Percentiles rank a stretch among this genome's conserved stretches.
Evolutionary conservation across 2,888 invertebrate species (phyloP).

Genomic region (Apocheima hispidaria): DNA sequence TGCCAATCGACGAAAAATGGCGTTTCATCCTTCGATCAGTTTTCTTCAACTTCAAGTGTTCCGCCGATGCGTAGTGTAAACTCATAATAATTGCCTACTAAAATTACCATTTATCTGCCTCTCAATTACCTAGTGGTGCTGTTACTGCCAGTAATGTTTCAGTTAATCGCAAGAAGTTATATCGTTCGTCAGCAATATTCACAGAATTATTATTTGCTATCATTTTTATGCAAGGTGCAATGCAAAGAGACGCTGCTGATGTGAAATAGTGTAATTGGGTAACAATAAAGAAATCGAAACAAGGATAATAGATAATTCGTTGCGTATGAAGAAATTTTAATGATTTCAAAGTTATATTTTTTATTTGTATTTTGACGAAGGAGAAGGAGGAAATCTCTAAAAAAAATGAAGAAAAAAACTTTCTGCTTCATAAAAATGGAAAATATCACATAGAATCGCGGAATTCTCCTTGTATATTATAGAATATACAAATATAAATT

Average conservation of each 20-base stretch:
- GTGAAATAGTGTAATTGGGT: too few species aligned
- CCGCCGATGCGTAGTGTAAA: not conserved
- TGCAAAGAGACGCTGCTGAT: not conserved
- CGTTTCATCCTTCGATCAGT: not conserved
- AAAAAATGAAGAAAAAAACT: too few species aligned
- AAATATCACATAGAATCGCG: too few species aligned
- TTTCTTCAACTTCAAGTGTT: not conserved
- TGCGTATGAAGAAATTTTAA: too few species aligned
- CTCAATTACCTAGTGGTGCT: not conserved
- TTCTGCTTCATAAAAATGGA: too few species aligned
- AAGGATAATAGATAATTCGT: too few species aligned
- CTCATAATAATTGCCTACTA: not conserved
- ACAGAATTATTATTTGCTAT: slow-evolving; percentile 27
- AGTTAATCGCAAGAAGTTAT: not conserved
- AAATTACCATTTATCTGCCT: not conserved
- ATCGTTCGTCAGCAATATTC: not conserved
- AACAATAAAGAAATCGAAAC: too few species aligned
- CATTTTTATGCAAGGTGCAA: slow-evolving; percentile 34
- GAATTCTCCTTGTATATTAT: too few species aligned
- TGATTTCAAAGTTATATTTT: too few species aligned
- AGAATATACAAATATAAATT: too few species aligned
- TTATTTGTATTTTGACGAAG: too few species aligned
- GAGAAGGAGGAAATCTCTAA: too few species aligned
- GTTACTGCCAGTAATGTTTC: not conserved
- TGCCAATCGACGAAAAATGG: not conserved